Evolutionary conservation across 2,888 invertebrate genomes (phyloP).

Genomic region (Leptogaster cylindrica): DNA sequence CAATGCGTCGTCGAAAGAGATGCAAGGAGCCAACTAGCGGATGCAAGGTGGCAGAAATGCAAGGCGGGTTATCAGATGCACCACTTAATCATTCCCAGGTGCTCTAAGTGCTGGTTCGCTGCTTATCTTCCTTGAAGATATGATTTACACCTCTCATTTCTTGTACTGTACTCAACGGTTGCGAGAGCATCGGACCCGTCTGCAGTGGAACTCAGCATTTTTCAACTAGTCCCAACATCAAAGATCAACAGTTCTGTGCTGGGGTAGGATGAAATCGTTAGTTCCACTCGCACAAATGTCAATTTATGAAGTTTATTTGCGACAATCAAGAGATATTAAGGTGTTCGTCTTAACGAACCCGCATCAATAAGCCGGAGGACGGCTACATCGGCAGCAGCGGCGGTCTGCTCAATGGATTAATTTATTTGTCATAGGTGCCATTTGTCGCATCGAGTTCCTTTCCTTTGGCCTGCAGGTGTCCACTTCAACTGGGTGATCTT

Average conservation of each 20-base stretch:
- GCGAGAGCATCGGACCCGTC: not conserved
- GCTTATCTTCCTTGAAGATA: slow-evolving; percentile 15
- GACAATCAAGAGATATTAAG: slow-evolving; percentile 38
- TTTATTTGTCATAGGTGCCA: slow-evolving; percentile 37
- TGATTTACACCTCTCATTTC: slow-evolving; percentile 7
- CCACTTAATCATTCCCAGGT: slow-evolving; percentile 27
- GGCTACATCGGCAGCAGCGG: slow-evolving; percentile 10
- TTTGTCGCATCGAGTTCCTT: slow-evolving; percentile 27
- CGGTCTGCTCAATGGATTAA: slow-evolving; percentile 5
- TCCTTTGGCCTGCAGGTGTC: slow-evolving; percentile 28
- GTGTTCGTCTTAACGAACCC: slow-evolving; percentile 32
- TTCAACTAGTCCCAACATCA: no score
- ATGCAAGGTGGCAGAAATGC: slow-evolving; percentile 2
- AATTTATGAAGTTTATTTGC: slow-evolving; percentile 41
- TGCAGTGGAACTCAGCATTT: not conserved
- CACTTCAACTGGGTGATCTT: slow-evolving; percentile 22
- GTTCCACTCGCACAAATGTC: slow-evolving; percentile 27
- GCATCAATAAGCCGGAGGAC: slow-evolving; percentile 18
- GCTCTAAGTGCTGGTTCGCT: slow-evolving; percentile 21
- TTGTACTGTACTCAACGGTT: slow-evolving; percentile 6
- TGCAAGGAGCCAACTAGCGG: not conserved
- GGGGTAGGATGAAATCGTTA: slow-evolving; percentile 25
- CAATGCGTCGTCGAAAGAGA: not conserved
- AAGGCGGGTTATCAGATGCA: slow-evolving; percentile 18
- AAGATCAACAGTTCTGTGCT: not conserved